Evolutionary conservation across 2,888 invertebrate genomes (phyloP).

Genomic region (Lapara coniferarum): DNA sequence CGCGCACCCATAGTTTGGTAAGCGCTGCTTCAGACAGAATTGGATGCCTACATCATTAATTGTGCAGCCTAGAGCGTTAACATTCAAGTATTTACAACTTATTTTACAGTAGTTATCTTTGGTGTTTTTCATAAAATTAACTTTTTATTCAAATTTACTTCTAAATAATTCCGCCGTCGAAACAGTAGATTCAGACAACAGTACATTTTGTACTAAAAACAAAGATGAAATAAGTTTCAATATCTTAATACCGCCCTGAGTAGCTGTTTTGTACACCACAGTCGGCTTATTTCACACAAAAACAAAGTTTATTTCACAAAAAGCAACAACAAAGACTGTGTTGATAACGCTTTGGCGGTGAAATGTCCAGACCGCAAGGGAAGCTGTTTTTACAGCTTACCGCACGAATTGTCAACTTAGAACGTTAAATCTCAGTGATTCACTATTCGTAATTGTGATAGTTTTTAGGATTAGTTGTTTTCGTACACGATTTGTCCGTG

Average conservation of each 20-base stretch:
- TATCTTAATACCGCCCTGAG: background rate
- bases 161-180: background rate
- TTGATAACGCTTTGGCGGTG: conserved; percentile 37
- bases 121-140: background rate
- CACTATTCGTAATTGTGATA: conserved; percentile 66
- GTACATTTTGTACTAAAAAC: background rate
- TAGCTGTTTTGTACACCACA: background rate
- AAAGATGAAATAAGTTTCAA: background rate
- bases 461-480: conserved; percentile 57
- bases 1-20: too few relatives aligned
- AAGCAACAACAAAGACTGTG: conserved; percentile 26
- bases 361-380: conserved; percentile 60
- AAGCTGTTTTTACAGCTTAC: conserved; percentile 47
- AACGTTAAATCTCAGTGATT: conserved; percentile 55
- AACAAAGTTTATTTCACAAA: conserved; percentile 5
- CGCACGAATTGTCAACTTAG: conserved; percentile 41
- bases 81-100: too few relatives aligned
- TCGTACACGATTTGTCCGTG: conserved; percentile 48
- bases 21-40: too few relatives aligned
- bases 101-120: too few relatives aligned
- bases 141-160: too few relatives aligned
- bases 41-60: too few relatives aligned
- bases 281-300: background rate
- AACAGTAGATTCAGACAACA: background rate
- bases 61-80: too few relatives aligned